Evolutionary conservation across 2,113 vertebrate species (phyloP).

Genomic region (Phalacrocorax brasilianus): DNA sequence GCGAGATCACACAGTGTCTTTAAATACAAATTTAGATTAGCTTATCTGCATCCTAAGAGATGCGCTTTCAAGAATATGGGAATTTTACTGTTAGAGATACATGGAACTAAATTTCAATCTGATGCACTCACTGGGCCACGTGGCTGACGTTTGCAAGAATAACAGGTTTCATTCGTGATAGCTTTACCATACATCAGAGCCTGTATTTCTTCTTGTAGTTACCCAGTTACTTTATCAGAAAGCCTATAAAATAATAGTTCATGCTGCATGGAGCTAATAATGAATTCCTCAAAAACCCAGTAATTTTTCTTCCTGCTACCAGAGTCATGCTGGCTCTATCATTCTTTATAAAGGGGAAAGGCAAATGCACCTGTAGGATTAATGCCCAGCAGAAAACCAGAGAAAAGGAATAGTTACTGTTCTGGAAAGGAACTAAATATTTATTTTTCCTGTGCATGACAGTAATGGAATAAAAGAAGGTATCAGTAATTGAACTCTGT

Average conservation of each 20-base stretch:
- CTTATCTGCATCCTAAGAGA: not conserved
- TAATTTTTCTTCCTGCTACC: not conserved
- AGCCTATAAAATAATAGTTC: not conserved
- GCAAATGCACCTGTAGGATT: not conserved
- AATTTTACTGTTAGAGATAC: not conserved
- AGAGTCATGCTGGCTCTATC: not conserved
- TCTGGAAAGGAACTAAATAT: not conserved
- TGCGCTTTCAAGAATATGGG: not conserved
- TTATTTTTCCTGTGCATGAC: not conserved
- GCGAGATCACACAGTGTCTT: not conserved
- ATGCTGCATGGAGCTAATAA: not conserved
- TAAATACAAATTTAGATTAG: not conserved
- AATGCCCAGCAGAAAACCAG: not conserved
- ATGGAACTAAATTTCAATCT: not conserved
- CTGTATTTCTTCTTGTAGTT: not conserved
- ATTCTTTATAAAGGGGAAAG: not conserved
- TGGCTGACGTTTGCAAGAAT: not conserved
- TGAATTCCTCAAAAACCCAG: not conserved
- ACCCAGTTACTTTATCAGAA: not conserved
- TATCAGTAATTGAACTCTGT: not conserved
- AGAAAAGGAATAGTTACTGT: not conserved
- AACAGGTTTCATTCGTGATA: rapidly evolving
- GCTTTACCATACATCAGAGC: not conserved
- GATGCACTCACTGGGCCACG: not conserved
- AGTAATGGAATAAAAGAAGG: not conserved